Conservation (phyloP, 2,113 vertebrate genomes). For the Cisticola juncidis region DNA sequence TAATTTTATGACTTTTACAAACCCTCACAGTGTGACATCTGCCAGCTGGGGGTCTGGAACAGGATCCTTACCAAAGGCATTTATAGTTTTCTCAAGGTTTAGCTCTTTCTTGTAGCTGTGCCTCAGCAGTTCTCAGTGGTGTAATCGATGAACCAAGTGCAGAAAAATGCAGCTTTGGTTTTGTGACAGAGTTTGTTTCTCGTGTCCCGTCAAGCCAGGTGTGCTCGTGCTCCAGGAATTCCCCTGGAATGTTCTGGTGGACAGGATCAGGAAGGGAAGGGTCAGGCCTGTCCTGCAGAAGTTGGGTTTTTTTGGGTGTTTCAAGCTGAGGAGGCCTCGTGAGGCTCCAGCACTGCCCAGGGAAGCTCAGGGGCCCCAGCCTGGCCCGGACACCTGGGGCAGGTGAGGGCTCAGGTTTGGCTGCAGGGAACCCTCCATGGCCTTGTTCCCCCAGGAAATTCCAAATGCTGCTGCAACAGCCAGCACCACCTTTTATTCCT, state of each 20-base stretch:
- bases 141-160: not conserved
- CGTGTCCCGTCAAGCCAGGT: not conserved
- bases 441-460: rapidly evolving
- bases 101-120: not conserved
- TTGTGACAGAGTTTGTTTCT: not conserved
- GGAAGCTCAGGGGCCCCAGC: rapidly evolving
- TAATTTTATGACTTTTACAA: not conserved
- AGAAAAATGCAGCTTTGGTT: not conserved
- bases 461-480: not conserved
- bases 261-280: rapidly evolving
- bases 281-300: not conserved
- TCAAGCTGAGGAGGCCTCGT: rapidly evolving
- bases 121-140: not conserved
- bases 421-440: not conserved
- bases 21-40: not conserved
- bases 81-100: not conserved
- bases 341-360: not conserved
- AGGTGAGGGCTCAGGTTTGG: rapidly evolving
- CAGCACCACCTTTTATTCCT: not conserved
- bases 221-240: not conserved
- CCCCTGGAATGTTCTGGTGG: not conserved
- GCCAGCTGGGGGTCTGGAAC: not conserved
- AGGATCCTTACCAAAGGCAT: not conserved
- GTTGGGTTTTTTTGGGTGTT: not conserved
- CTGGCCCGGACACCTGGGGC: rapidly evolving